Conservation (phyloP, 2,888 invertebrate genomes). For the Chirona hameri region DNA sequence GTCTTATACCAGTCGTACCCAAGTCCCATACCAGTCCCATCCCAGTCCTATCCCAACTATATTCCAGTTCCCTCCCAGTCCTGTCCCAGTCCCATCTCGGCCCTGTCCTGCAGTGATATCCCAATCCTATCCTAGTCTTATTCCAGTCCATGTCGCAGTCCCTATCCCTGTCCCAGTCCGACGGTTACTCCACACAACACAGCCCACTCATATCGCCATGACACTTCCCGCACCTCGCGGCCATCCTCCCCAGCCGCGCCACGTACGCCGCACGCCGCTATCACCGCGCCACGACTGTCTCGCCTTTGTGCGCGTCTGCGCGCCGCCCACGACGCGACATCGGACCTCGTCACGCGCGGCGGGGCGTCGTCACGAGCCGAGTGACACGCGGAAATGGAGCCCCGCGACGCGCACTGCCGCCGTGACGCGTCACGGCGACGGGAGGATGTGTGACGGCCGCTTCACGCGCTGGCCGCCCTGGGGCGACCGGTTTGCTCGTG, state of each 20-base stretch:
- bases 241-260: background rate
- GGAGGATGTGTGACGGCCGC: background rate
- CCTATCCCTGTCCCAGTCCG: background rate
- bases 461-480: background rate
- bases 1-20: no score
- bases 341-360: background rate
- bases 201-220: no score
- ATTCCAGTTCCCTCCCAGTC: no score
- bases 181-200: background rate
- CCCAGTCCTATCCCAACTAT: no score
- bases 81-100: no score
- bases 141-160: no score
- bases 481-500: no score
- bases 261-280: no score
- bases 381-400: background rate
- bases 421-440: background rate
- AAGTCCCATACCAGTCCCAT: no score
- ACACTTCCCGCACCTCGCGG: background rate
- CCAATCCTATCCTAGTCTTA: no score
- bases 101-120: no score
- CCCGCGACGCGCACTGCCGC: background rate
- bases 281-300: background rate
- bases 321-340: background rate
- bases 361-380: background rate
- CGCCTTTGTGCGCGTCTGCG: background rate